These are phyloP conservation scores for Dynastes grantii DNA, from an alignment of 2,888 invertebrate species.

Conservation along the genomic window DNA sequence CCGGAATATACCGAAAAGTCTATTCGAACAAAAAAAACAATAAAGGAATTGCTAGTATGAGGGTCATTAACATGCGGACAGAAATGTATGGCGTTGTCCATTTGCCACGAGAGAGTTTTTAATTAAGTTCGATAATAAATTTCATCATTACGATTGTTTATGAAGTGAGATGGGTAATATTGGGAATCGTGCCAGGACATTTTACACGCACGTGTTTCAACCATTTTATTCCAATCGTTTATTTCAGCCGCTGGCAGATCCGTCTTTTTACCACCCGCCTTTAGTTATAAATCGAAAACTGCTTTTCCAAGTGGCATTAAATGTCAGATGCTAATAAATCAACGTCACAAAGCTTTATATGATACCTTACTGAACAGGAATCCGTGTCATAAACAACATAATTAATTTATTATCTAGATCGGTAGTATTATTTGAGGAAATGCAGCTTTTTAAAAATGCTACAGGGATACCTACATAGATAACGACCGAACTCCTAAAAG, in stretches of 20 bases:
- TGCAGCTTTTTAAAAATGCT: background rate
- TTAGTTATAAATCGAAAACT: conserved; percentile 39
- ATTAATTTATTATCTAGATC: conserved; percentile 20
- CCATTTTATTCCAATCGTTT: conserved; percentile 45
- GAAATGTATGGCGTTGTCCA: background rate
- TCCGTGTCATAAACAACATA: conserved; percentile 10
- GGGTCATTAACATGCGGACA: background rate
- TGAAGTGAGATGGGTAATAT: conserved; percentile 53
- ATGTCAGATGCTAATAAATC: conserved; percentile 35
- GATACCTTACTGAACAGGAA: background rate
- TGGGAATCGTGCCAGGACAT: conserved; percentile 55
- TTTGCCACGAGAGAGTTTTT: background rate
- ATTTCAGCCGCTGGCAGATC: conserved; percentile 44
- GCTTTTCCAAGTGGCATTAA: conserved; percentile 46
- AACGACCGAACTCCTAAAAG: too few species aligned
- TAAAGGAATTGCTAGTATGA: background rate
- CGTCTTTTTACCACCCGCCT: conserved; percentile 36
- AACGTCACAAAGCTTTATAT: conserved; percentile 19
- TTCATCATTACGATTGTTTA: conserved; percentile 52
- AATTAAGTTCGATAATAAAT: conserved; percentile 48
- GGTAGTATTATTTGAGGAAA: background rate
- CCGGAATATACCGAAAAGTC: too few species aligned
- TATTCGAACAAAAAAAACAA: too few species aligned
- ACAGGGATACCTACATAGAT: too few species aligned
- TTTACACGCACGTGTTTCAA: conserved; percentile 55